Evolutionary conservation across 2,888 invertebrate genomes (phyloP), one percentile per base, ranked within the genome.

Genomic region (Diachrysia chrysitis): DNA sequence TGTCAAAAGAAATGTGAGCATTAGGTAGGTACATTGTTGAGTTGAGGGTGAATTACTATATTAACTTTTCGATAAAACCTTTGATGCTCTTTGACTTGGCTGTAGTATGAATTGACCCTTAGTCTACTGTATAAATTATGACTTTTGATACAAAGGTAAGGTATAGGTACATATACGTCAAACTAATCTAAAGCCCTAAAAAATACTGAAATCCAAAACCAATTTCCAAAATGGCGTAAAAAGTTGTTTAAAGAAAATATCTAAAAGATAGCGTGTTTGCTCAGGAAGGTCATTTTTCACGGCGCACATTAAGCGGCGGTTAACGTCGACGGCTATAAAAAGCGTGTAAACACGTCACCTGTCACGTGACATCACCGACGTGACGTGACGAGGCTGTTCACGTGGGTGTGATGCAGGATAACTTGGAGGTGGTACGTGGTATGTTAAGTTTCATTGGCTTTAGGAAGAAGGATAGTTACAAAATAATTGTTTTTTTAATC

Each of bases 341-440:
- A 85, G 79, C 80, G 85, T 89, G 89, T 87, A 87, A 89, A 88
- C 89, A 87, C 83, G 88, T 89, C 90, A 89, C 88, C 86, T 89
- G 88, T 87, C 89, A 88, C 83, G 82, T 81, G 85, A 82, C 84
- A 79, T 79, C 79, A 77, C 84, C 64, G 65, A 65, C 63, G 65
- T 75, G 83, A 78, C 70, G 78, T 76, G 75, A 73, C 77, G 71
- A 66, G 73, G 71, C 71, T 54, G 54, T 51, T 64, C 66, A 69
- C 63, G 58, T 53, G 37, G 12, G 9, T 0, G 14, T 12, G 53
- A 69, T 59, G 64, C 55, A 0, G 3, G 58, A 73, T n/a, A 19
- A n/a, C 48, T 51, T 63, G 48, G 25, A 58, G 48, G 57, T 14
- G 35, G 9, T 25, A 54, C 46, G 9, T 19, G 1, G 19, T 51